These are phyloP conservation scores for Miniopterus natalensis DNA, from an alignment of 2,113 vertebrate species.

Conservation along the genomic window DNA sequence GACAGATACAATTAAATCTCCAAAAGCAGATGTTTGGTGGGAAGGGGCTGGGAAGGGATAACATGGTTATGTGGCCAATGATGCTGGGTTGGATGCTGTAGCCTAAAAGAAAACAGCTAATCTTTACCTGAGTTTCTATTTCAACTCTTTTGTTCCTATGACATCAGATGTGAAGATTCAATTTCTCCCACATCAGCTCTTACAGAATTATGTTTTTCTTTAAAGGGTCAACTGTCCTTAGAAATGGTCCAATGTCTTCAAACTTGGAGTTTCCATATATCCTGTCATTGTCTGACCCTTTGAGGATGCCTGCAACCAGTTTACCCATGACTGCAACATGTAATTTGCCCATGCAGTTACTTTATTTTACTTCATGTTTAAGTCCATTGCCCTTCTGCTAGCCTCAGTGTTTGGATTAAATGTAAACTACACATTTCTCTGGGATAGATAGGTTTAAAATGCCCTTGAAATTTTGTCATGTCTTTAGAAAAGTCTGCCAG, in stretches of 20 bases:
- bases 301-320: background rate
- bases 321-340: background rate
- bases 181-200: background rate
- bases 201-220: background rate
- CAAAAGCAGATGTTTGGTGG: slow-evolving; percentile 79
- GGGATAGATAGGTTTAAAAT: background rate
- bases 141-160: slow-evolving; percentile 57
- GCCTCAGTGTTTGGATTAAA: background rate
- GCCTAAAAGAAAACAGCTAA: slow-evolving; percentile 70
- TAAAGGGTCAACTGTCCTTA: slow-evolving; percentile 30
- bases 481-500: slow-evolving; percentile 10
- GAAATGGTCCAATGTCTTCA: background rate
- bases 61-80: slow-evolving; percentile 64
- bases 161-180: slow-evolving; percentile 56
- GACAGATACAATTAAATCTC: slow-evolving; percentile 78
- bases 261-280: background rate
- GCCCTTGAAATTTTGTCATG: background rate
- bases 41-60: slow-evolving; percentile 76
- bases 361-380: background rate
- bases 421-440: background rate
- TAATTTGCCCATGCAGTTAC: background rate
- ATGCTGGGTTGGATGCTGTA: slow-evolving; percentile 71
- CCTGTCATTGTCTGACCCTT: background rate
- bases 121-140: slow-evolving; percentile 55
- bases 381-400: background rate